Conservation (phyloP, 2,888 invertebrate species). For the Scaptomyza reducta region DNA sequence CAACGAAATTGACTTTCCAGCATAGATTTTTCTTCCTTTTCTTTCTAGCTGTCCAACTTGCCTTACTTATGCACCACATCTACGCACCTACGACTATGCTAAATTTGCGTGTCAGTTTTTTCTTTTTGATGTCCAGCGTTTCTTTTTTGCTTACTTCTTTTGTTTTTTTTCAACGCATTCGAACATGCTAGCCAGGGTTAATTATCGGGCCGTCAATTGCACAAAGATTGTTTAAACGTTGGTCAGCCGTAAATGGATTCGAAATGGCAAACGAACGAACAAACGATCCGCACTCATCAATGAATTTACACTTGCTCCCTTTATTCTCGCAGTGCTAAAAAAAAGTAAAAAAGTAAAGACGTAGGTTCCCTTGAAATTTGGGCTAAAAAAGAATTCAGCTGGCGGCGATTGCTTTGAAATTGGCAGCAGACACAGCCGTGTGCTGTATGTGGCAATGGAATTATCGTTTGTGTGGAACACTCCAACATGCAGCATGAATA, state of each 20-base stretch:
- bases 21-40: slow-evolving; percentile 34
- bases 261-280: slow-evolving; percentile 39
- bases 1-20: slow-evolving; percentile 76
- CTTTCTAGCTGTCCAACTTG: slow-evolving; percentile 11
- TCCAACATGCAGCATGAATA: slow-evolving; percentile 8
- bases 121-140: slow-evolving; percentile 6
- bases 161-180: slow-evolving; percentile 17
- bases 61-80: not conserved
- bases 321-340: slow-evolving; percentile 23
- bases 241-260: slow-evolving; percentile 75
- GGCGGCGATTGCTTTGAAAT: slow-evolving; percentile 60
- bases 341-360: slow-evolving; percentile 18
- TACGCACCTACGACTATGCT: not conserved
- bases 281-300: slow-evolving; percentile 53
- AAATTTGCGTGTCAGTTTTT: slow-evolving; percentile 2
- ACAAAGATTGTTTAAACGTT: slow-evolving; percentile 79
- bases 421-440: slow-evolving; percentile 39
- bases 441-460: slow-evolving; percentile 16
- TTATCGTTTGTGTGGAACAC: slow-evolving; percentile 4
- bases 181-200: slow-evolving; percentile 69
- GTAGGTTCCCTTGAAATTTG: slow-evolving; percentile 19
- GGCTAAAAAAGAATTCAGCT: slow-evolving; percentile 26
- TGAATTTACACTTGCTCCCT: slow-evolving; percentile 28
- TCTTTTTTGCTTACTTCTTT: not conserved
- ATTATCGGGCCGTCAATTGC: slow-evolving; percentile 83